Base-by-base conservation (phyloP, 2,888 invertebrate species). In the Lymantria monacha region DNA sequence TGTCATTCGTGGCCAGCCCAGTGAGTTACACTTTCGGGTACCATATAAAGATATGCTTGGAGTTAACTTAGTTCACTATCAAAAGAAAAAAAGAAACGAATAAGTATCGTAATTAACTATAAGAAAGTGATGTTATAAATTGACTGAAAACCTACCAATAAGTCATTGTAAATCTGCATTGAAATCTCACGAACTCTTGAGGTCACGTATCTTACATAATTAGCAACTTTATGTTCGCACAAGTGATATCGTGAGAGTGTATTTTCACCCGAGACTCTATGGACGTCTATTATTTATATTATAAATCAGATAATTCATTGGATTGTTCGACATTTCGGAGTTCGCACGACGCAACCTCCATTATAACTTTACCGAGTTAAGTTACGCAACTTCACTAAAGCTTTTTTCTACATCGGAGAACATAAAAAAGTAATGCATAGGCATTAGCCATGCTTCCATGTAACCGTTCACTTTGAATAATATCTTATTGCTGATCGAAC, bases 351-450 rank as follows among this genome's bases (percentile, higher is more conserved):
- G 49, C 61, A 55, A 49, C 66, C 53, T 58, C 65, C 56, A 63
- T 68, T 66, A 66, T 61, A 30, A 12, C n/a, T 30, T n/a, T 12
- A 22, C n/a, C 64, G 64, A 65, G 65, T 66, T 66, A 63, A 41
- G 59, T 82, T 80, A 71, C 70, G 74, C 65, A 79, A 81, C 65
- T 33, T 44, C 51, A 30, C 53, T 61, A 59, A 53, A 53, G 60
- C 70, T 72, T 74, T 75, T 72, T 72, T 66, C 66, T 60, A 64
- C 60, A 66, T 61, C 61, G 66, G 65, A 65, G 70, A 72, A 70
- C 63, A 71, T 75, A 76, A 80, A 80, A 79, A 81, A 77, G 63
- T 79, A 80, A 80, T 80, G 76, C 77, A 77, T 79, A 79, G 72
- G 76, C 76, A 82, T 82, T 81, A 81, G 74, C 69, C 64, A 69